These are phyloP conservation scores for Seladonia tumulorum DNA, from an alignment of 2,888 invertebrate genomes.

Conservation along the genomic window DNA sequence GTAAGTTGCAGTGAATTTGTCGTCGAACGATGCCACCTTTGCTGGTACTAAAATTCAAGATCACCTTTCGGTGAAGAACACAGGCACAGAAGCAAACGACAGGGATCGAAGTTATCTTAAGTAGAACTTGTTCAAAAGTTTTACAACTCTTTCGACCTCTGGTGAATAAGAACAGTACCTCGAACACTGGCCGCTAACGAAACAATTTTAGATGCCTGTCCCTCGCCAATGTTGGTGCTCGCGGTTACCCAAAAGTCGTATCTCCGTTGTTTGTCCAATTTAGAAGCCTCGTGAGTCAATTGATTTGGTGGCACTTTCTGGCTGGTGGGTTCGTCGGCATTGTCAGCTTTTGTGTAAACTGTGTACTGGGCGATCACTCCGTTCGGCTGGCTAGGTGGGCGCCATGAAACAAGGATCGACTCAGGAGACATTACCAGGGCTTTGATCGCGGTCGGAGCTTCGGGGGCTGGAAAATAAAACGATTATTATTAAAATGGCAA, in stretches of 20 bases:
- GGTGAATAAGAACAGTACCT: constrained; percentile 86
- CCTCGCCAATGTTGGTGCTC: constrained; percentile 97
- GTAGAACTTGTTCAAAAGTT: neutral
- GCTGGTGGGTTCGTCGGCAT: constrained; percentile 88
- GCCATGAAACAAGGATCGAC: constrained; percentile 97
- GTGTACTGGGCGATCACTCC: constrained; percentile 97
- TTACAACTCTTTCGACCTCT: neutral
- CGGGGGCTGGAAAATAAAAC: constrained; percentile 89
- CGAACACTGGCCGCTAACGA: constrained; percentile 92
- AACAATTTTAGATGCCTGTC: constrained; percentile 94
- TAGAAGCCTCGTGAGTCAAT: constrained; percentile 94
- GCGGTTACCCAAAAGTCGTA: constrained; percentile 98
- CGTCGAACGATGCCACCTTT: constrained; percentile 97
- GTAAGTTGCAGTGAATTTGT: constrained; percentile 95
- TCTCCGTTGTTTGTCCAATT: constrained; percentile 91
- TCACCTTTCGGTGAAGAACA: neutral
- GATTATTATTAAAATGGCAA: too few species aligned
- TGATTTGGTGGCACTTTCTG: constrained; percentile 93
- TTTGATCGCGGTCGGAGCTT: constrained; percentile 96
- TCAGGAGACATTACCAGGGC: constrained; percentile 96
- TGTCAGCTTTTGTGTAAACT: constrained; percentile 93
- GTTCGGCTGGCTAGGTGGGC: constrained; percentile 95
- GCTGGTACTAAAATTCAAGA: constrained; percentile 90
- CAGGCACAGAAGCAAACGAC: neutral
- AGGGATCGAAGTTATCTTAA: neutral